These are phyloP conservation scores for Microtus pennsylvanicus DNA, from an alignment of 2,113 vertebrate genomes.

Conservation along the genomic window DNA sequence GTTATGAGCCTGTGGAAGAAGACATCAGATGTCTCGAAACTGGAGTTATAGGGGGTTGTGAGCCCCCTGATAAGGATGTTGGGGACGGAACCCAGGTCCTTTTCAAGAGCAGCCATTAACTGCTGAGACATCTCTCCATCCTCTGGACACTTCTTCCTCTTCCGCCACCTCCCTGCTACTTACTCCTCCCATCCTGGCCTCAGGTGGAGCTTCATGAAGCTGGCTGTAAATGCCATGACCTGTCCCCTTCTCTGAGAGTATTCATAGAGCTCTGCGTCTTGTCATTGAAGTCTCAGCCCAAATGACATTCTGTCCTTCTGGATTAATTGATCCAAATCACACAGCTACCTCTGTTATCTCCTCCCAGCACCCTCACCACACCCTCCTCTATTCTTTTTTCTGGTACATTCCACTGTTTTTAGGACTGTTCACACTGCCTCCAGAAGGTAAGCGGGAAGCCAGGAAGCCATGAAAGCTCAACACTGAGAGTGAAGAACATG, in stretches of 20 bases:
- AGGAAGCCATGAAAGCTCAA: neutral
- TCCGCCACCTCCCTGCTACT: neutral
- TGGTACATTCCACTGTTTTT: neutral
- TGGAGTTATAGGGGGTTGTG: neutral
- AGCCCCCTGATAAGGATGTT: neutral
- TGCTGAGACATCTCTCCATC: neutral
- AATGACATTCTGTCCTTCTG: neutral
- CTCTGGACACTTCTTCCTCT: neutral
- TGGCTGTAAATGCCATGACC: neutral
- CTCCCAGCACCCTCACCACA: neutral
- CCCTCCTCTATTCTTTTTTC: neutral
- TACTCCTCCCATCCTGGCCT: neutral
- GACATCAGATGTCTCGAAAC: neutral
- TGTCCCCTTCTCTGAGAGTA: neutral
- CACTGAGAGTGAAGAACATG: neutral
- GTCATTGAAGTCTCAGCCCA: slow-evolving; percentile 4
- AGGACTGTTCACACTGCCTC: neutral
- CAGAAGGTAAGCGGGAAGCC: neutral
- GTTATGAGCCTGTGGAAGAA: neutral
- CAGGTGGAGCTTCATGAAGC: rapidly evolving
- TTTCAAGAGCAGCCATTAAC: neutral
- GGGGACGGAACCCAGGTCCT: neutral
- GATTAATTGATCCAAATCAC: neutral
- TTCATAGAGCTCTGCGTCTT: neutral
- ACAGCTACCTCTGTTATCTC: no score